Percentiles rank a stretch among this genome's conserved stretches.
phyloP scores from a whole-genome alignment of 2,113 vertebrate genomes.

The Phocoena phocoena region DNA sequence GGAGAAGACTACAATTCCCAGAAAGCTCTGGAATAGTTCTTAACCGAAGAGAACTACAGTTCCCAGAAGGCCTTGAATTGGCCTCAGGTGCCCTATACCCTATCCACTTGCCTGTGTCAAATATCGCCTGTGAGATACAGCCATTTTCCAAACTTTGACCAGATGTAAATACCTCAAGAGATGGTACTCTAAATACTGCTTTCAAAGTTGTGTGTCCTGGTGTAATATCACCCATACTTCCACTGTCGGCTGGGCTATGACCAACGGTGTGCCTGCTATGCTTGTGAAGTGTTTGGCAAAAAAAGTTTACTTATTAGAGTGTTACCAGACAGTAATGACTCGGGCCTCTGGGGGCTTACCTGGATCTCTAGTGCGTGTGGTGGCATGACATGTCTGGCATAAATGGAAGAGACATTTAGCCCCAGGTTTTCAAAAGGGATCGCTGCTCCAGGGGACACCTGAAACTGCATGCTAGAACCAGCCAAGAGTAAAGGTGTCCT shows the following conservation, averaged over 20 bases:
- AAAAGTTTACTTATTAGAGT: background rate
- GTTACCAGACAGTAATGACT: background rate
- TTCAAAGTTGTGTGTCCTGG: background rate
- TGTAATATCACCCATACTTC: background rate
- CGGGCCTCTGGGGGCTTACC: background rate
- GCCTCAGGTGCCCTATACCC: conserved; percentile 19
- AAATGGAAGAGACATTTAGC: background rate
- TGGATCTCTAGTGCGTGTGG: background rate
- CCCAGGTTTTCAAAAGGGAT: background rate
- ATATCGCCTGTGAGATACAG: background rate
- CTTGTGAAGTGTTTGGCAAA: background rate
- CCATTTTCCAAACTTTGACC: background rate
- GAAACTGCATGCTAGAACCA: background rate
- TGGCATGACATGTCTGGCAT: background rate
- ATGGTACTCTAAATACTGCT: too few species aligned
- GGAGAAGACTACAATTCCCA: conserved; percentile 74
- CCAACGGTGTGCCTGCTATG: background rate
- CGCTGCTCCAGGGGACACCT: background rate
- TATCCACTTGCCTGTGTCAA: background rate
- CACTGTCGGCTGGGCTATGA: background rate
- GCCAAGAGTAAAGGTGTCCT: background rate
- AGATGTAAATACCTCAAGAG: background rate
- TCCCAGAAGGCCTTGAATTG: conserved; percentile 66
- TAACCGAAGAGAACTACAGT: conserved; percentile 66
- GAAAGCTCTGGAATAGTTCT: conserved; percentile 49